phyloP scores from a whole-genome alignment of 1,140 invertebrate genomes.

The Penaeus indicus region DNA sequence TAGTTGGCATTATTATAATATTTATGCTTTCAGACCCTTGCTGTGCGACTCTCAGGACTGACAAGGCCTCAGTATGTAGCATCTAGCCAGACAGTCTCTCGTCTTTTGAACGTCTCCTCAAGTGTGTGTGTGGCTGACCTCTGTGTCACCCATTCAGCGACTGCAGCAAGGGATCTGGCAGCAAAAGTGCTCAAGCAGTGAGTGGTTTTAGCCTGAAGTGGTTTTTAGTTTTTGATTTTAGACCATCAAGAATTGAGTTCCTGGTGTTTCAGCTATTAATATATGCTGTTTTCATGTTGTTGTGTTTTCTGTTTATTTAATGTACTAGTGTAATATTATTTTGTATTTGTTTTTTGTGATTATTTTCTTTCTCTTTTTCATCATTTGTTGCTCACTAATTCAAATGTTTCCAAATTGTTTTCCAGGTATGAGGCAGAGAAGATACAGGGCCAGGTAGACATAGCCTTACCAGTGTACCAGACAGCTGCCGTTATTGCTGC shows the following conservation, averaged over 20 bases:
- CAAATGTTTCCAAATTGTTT: neutral
- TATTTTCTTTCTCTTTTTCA: neutral
- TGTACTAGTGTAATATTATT: too few relatives aligned
- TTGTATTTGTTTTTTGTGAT: too few relatives aligned
- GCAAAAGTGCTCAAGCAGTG: slow-evolving; percentile 36
- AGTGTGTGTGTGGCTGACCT: slow-evolving; percentile 42
- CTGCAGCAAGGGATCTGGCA: slow-evolving; percentile 37
- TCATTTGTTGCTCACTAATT: neutral
- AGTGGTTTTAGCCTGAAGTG: neutral
- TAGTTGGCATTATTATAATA: too few relatives aligned
- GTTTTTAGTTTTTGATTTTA: neutral
- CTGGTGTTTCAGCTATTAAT: too few relatives aligned
- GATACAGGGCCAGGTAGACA: slow-evolving; percentile 1
- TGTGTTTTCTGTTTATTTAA: too few relatives aligned
- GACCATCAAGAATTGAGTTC: neutral
- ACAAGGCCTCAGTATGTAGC: slow-evolving; percentile 43
- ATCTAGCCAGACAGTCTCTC: slow-evolving; percentile 31
- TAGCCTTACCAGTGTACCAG: slow-evolving; percentile 4
- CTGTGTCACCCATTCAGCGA: slow-evolving; percentile 36
- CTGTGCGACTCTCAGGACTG: slow-evolving; percentile 34
- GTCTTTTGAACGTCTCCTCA: slow-evolving; percentile 31
- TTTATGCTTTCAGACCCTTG: slow-evolving; percentile 17
- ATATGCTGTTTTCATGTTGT: too few relatives aligned
- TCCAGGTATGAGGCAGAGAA: slow-evolving; percentile 9
- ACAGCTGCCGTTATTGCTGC: slow-evolving; percentile 21